Base-by-base conservation (phyloP, 2,888 invertebrate species). In the Lepidocyrtinus sp. region DNA sequence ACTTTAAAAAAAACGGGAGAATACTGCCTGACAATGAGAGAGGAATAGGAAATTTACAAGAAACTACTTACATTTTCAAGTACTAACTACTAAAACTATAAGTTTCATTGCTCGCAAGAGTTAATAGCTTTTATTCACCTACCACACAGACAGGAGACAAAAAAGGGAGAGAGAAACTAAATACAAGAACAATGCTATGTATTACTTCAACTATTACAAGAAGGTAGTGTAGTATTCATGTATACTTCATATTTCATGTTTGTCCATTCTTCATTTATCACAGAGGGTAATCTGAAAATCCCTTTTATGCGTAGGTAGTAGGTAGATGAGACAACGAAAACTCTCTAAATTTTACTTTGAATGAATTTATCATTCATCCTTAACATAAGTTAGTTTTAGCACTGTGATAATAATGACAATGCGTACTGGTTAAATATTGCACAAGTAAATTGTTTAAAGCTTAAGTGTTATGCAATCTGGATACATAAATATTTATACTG, bases 201-300 rank as follows among this genome's bases (percentile, higher is more conserved):
- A 9, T n/a, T 2, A 55, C 15, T 15, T n/a, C n/a, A n/a, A n/a
- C n/a, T n/a, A n/a, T n/a, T n/a, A n/a, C n/a, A 55, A 55, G 12
- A 7, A 12, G 5, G 36, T 36, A 36, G 36, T 5, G 5, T n/a
- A 12, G 7, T n/a, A 55, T 55, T n/a, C n/a, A 55, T 55, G n/a
- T n/a, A 55, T n/a, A 55, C 55, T 55, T n/a, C 55, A 55, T 55
- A 55, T 55, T 55, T 55, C 55, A 55, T 55, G 55, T 55, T 55
- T n/a, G 9, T 55, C 17, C 17, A 36, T 36, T 36, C 36, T 9
- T 36, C 7, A 36, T 36, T 36, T 12, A 36, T 36, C 36, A 36
- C 12, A 36, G 12, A 5, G 36, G 7, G 36, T 36, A 36, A 12
- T 12, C 12, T 9, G 12, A 36, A 36, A 36, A 5, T 12, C 36